These are phyloP conservation scores for Sarcophaga peregrina DNA, from an alignment of 1,140 invertebrate genomes.

Conservation along the genomic window DNA sequence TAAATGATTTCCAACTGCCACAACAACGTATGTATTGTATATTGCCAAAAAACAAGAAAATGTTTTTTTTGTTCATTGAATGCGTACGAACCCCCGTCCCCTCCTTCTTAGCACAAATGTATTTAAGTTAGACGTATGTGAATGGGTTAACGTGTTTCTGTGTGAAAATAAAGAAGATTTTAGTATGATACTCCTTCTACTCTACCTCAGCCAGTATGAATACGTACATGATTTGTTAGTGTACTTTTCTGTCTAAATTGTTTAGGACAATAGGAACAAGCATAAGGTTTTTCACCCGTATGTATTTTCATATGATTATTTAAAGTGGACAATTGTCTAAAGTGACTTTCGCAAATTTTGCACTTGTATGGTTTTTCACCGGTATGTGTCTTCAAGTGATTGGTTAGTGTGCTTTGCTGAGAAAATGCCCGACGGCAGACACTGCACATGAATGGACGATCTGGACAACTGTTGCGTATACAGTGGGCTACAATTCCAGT, in stretches of 20 bases:
- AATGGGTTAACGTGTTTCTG: conserved; percentile 3
- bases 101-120: conserved; percentile 8
- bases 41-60: not conserved
- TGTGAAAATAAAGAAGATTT: not conserved
- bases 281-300: conserved; percentile 66
- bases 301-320: conserved; percentile 67
- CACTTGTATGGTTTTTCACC: conserved; percentile 66
- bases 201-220: conserved; percentile 54
- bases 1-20: conserved; percentile 7
- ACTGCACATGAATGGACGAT: conserved; percentile 65
- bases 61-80: no score
- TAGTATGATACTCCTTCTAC: not conserved
- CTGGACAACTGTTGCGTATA: conserved; percentile 54
- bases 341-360: conserved; percentile 63
- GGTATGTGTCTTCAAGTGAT: conserved; percentile 66
- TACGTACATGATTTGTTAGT: conserved; percentile 63
- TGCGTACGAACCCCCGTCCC: not conserved
- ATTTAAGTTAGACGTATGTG: not conserved
- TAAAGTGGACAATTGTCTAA: conserved; percentile 64
- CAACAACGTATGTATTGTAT: not conserved
- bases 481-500: conserved; percentile 41
- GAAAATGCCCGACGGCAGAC: conserved; percentile 64
- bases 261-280: conserved; percentile 65
- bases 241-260: conserved; percentile 65
- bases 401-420: conserved; percentile 64